phyloP scores from a whole-genome alignment of 1,140 invertebrate species.

The Bactericera cockerelli region DNA sequence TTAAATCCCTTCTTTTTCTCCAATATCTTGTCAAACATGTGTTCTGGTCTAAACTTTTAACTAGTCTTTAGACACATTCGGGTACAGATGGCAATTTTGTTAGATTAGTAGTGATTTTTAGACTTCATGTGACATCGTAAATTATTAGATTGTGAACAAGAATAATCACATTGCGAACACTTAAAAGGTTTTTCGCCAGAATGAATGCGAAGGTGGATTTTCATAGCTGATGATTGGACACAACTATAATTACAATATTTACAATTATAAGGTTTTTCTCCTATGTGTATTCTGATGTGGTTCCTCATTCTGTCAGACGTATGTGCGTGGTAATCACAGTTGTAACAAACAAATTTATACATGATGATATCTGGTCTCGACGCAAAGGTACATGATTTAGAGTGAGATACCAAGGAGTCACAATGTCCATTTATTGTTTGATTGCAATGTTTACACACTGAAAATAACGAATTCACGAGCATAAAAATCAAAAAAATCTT shows the following conservation, averaged over 20 bases:
- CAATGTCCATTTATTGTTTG: not conserved
- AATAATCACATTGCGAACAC: not conserved
- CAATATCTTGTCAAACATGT: too few species aligned
- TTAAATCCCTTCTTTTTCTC: too few species aligned
- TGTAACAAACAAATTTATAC: slow-evolving; percentile 30
- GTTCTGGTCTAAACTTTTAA: too few species aligned
- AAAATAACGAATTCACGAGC: not conserved
- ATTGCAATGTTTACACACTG: not conserved
- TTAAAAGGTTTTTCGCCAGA: slow-evolving; percentile 3
- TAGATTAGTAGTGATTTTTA: too few species aligned
- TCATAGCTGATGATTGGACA: not conserved
- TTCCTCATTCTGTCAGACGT: slow-evolving; percentile 39
- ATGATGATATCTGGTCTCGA: not conserved
- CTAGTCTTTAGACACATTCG: too few species aligned
- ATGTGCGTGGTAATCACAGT: slow-evolving; percentile 54
- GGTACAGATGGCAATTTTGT: too few species aligned
- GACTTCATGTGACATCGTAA: slow-evolving; percentile 2
- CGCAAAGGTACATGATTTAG: not conserved
- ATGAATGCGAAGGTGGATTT: not conserved
- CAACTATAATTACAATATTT: not conserved
- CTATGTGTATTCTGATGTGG: slow-evolving; percentile 39
- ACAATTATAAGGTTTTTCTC: slow-evolving; percentile 42
- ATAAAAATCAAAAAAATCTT: not conserved
- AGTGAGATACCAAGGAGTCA: not conserved
- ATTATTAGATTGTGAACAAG: not conserved